Evolutionary conservation across 2,113 vertebrate genomes (phyloP), one percentile per base, ranked within the genome.

Genomic region (Corvus hawaiiensis): DNA sequence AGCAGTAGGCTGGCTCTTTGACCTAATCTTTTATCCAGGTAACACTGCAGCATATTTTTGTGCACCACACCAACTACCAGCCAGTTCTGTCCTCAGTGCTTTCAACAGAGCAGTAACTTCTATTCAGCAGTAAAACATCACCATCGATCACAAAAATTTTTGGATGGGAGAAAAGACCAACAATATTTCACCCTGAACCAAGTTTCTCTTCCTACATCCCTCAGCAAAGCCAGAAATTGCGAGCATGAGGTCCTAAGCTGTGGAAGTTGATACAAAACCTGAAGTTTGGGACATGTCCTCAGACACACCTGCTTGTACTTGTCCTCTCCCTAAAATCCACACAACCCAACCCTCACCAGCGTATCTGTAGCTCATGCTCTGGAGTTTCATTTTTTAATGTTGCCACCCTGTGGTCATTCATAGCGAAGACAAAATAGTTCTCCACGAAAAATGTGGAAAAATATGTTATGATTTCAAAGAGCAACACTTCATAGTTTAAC

Each of bases 301-400:
- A 55, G 37, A 26, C 10, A 54, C 8, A 44, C 7, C 3, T 3
- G 0, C 15, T 48, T 2, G 1, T 11, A 12, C 11, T 55, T 67
- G 8, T 4, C n/a, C 9, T 68, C 11, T 63, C 24, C 23, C 37
- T 21, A 28, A 72, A 92, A 85, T 7, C 61, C 13, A 4, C 27
- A 4, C 2, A 21, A 14, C 3, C 3, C 35, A 56, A 5, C 1
- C 9, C 21, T 39, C 16, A 3, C 8, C 4, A 0, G 1, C 4
- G 5, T 0, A 4, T 14, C 10, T 13, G 10, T 4, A 13, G 18
- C n/a, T 81, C 22, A 6, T 8, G 33, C 13, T 83, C 37, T 5
- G 2, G 3, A 4, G 2, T 85, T 93, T 91, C 27, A 33, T 48
- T 93, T 89, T 79, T 95, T 68, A 69, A 85, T 33, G 37, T 94